Percentiles rank a stretch among this genome's conserved stretches.
Evolutionary conservation across 2,888 invertebrate species (phyloP).

Genomic region (Flexamia atlantica): DNA sequence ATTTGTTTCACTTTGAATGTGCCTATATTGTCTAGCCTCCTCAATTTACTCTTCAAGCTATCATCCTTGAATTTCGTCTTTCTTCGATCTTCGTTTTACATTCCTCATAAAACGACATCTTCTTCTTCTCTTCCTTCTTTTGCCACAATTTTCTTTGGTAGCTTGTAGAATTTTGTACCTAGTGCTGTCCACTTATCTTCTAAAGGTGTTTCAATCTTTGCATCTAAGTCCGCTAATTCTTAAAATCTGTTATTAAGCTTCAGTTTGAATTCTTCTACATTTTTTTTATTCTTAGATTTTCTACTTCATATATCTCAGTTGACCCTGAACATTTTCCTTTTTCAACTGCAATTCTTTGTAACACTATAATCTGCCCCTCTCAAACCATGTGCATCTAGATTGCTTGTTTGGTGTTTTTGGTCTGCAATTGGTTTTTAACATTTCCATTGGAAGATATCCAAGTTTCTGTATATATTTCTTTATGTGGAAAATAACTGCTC

Average conservation of each 20-base stretch:
- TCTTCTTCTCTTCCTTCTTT: constrained; percentile 37
- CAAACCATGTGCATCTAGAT: constrained; percentile 33
- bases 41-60: background rate
- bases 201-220: background rate
- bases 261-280: background rate
- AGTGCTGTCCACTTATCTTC: background rate
- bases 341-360: constrained; percentile 22
- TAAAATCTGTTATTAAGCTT: background rate
- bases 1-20: background rate
- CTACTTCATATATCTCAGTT: background rate
- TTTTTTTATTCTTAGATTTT: background rate
- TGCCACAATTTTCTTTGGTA: constrained; percentile 23
- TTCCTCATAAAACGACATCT: constrained; percentile 46
- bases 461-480: constrained; percentile 30
- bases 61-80: background rate
- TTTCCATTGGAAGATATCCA: constrained; percentile 65
- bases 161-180: constrained; percentile 19
- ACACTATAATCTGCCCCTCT: constrained; percentile 62
- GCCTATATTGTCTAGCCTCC: background rate
- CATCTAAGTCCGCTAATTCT: background rate
- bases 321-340: background rate
- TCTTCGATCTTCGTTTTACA: constrained; percentile 30
- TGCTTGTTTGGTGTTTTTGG: constrained; percentile 37
- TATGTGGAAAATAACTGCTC: background rate
- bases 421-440: constrained; percentile 62